Base-by-base conservation (phyloP, 2,113 vertebrate species). In the Catharus minimus region DNA sequence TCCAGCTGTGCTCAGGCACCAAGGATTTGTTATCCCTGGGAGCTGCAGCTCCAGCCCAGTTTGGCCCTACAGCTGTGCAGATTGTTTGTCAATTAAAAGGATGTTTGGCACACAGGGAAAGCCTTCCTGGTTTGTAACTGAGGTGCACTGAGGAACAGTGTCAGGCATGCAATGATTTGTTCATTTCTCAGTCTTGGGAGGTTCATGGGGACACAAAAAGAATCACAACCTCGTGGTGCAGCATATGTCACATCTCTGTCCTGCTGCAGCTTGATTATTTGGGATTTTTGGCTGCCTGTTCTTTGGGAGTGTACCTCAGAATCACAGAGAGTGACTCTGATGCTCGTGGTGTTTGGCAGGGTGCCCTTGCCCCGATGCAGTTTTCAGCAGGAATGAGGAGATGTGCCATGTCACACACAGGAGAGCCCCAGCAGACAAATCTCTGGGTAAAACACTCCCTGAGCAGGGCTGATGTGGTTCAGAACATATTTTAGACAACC, bases 331-430 rank as follows among this genome's bases (percentile, higher is more conserved):
- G n/a, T 78, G 43, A 46, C 12, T 38, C 43, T 91, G 92, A 90
- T 74, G 82, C 69, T 88, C 52, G 92, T 85, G 74, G 57, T 83
- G 58, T 95, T 93, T 95, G 60, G 69, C 91, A 92, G 50, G 6
- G 68, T 66, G 66, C 47, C 39, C 15, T 80, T 92, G 68, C n/a
- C 83, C 87, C 46, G 43, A 60, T 56, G 66, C 81, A 30, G 32
- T 64, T 92, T 85, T 56, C 74, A 65, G 57, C 50, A 88, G 75
- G 38, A 81, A 65, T 44, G 90, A 88, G 28, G 81, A 50, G 75
- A 90, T 47, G 10, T 69, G 21, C 82, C 81, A 67, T n/a, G 14
- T 55, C 58, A 23, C 26, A 84, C 22, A 12, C 9, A 49, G 32
- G 52, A 86, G 52, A 7, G 17, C 21, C 26, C 78, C 46, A 30